Conservation (phyloP, 1,140 invertebrate genomes). For the Trypoxylus dichotomus region DNA sequence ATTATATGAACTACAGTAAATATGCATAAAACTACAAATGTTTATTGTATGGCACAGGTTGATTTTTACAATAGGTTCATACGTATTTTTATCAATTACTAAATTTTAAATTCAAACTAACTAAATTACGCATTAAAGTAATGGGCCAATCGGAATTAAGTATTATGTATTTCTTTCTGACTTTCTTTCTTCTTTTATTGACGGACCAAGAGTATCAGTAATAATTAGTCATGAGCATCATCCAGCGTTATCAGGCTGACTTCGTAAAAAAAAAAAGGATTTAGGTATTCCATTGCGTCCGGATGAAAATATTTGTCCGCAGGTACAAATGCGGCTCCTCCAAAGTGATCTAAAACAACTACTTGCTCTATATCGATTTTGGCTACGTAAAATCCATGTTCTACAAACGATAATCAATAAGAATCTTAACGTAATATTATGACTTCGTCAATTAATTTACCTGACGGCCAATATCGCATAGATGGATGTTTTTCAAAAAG, state of each 20-base stretch:
- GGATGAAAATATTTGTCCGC: constrained; percentile 62
- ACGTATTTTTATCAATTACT: no score
- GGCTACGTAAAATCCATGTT: constrained; percentile 74
- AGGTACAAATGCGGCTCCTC: constrained; percentile 68
- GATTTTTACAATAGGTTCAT: no score
- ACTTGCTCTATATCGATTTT: constrained; percentile 73
- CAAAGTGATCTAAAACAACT: constrained; percentile 74
- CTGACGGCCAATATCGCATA: constrained; percentile 47
- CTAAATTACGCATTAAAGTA: no score
- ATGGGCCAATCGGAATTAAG: no score
- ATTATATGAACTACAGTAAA: no score
- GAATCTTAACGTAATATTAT: not conserved
- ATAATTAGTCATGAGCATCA: not conserved
- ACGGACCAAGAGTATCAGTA: no score
- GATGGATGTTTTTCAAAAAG: constrained; percentile 70
- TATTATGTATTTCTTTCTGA: no score
- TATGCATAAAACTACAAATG: no score
- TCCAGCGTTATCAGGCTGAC: not conserved
- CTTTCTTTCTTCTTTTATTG: no score
- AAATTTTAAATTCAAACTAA: no score
- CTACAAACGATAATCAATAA: constrained; percentile 50
- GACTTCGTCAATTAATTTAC: constrained; percentile 33
- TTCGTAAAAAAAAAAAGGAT: not conserved
- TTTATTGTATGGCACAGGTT: no score
- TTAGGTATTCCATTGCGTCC: not conserved